Evolutionary conservation across 1,140 invertebrate genomes (phyloP).

Genomic region (Drosophila pachea): DNA sequence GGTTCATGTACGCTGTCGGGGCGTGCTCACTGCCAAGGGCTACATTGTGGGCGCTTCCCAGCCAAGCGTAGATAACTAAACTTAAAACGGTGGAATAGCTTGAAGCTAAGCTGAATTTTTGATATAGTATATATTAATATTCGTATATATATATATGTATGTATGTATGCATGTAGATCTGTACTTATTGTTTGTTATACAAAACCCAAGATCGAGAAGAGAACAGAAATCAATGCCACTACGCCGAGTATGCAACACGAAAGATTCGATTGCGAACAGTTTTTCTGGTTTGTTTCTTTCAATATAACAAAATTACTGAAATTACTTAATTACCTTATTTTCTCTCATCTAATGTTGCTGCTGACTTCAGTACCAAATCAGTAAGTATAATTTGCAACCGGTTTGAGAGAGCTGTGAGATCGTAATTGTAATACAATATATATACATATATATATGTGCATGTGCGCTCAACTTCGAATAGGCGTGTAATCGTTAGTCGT

Average conservation of each 20-base stretch:
- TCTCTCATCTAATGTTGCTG: constrained; percentile 13
- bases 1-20: constrained; percentile 92
- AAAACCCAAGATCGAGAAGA: constrained; percentile 50
- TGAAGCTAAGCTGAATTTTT: constrained; percentile 47
- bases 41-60: constrained; percentile 82
- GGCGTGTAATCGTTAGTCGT: neutral
- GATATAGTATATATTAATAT: constrained; percentile 15
- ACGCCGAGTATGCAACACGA: neutral
- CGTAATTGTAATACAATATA: constrained; percentile 16
- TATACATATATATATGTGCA: neutral
- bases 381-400: constrained; percentile 40
- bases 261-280: constrained; percentile 58
- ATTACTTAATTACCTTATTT: constrained; percentile 33
- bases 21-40: constrained; percentile 92
- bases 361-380: too few species aligned
- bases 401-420: constrained; percentile 26
- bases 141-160: constrained; percentile 2
- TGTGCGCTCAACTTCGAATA: neutral
- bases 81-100: constrained; percentile 19
- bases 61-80: constrained; percentile 29
- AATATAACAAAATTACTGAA: constrained; percentile 62
- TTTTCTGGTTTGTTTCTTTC: constrained; percentile 44
- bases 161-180: constrained; percentile 44
- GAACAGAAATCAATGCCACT: constrained; percentile 16
- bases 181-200: constrained; percentile 77